Evolutionary conservation across 1,140 invertebrate species (phyloP), one percentile per base, ranked within the genome.

Genomic region (Drosophila funebris): DNA sequence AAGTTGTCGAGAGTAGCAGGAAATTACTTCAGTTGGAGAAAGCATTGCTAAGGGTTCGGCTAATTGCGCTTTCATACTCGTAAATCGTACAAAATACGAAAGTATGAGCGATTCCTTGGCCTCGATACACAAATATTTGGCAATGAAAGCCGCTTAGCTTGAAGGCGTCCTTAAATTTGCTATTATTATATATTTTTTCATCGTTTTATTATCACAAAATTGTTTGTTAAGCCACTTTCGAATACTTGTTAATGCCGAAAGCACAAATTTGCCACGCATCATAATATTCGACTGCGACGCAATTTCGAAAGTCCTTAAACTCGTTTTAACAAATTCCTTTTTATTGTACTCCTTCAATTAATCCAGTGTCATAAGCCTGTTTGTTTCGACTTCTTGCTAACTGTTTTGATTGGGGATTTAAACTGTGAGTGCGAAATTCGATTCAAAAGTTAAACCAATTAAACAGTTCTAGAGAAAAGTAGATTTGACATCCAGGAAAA

Each of bases 201-300:
- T 60, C 54, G 53, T 52, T 68, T 73, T 67, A 68, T 60, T 67
- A 54, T 73, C 31, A 22, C 31, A 48, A 79, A 84, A 76, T 79
- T 76, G 58, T 58, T 69, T 73, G 78, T 62, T 81, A 85, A 85
- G 82, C 82, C 48, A 67, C 73, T 85, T 87, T 70, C 13, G 11
- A 64, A 66, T 24, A 73, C 67, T 83, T 83, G 73, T 61, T 69
- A 79, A 75, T 76, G 76, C 67, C 58, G 11, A 61, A 76, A 79
- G 70, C 66, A 82, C 61, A 87, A 64, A 67, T 67, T 63, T 72
- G 37, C 54, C 61, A 69, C 36, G 57, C 66, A 61, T 52, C 37
- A n/a, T 14, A 20, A 64, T 54, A 54, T 29, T 29, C 27, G 16
- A 31, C 44, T 50, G 44, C 20, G 33, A 16, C 60, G 14, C 48